Base-by-base conservation (phyloP, 2,113 vertebrate species). In the Carassius carassius region DNA sequence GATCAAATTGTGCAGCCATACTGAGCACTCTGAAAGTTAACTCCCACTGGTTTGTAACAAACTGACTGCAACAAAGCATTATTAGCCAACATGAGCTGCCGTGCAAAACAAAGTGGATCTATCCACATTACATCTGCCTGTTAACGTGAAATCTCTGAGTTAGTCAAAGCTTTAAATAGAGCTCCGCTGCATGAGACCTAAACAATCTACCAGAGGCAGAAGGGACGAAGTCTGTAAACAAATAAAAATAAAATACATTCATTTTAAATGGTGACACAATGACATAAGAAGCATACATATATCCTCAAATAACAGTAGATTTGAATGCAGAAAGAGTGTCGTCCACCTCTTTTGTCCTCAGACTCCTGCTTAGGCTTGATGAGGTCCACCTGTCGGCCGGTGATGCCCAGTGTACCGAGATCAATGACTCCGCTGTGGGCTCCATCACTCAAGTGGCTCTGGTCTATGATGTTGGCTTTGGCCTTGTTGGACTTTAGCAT, bases 401-500 rank as follows among this genome's bases (percentile, higher is more conserved):
- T 96, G 90, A 98, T 96, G 86, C 97, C 97, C 16, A 99, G 91
- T 58, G 89, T 90, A 5, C 93, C 94, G 85, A 99, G 91, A 86
- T 99, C 97, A 77, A 99, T 97, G 41, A 96, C 93, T 0, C 98
- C 98, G 83, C 95, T 97, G 87, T 96, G 95, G 58, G 89, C 92
- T 32, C 93, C 95, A 85, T 97, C 97, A 19, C 96, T 96, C 77
- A 96, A 88, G 82, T 97, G 96, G 87, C 94, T 97, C 92, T 96
- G 97, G 92, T 99, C 98, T 37, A 96, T 95, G 84, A 97, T 94
- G 90, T 96, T 98, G 70, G 98, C 97, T 92, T 99, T 99, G 62
- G 98, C 98, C 92, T 97, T 98, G 91, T 97, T 97, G 44, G 98
- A 98, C 87, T 99, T 99, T 84, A 99, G 93, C 98, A 99, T 99